phyloP scores from a whole-genome alignment of 2,888 invertebrate species.

The Platypus cylindrus region DNA sequence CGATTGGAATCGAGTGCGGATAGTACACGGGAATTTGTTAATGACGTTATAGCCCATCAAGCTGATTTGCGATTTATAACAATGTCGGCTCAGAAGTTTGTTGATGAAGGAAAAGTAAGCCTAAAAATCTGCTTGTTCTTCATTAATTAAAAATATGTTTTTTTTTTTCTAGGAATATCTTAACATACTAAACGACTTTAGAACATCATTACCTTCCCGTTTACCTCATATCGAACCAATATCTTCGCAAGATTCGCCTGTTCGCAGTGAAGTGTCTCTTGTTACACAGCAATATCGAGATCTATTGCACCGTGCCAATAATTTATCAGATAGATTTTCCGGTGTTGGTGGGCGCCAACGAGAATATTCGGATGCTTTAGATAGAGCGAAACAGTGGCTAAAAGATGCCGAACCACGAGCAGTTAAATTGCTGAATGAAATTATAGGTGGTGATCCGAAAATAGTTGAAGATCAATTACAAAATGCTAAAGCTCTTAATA shows the following conservation, averaged over 20 bases:
- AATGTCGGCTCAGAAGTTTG: conserved; percentile 91
- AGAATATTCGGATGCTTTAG: conserved; percentile 72
- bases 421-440: conserved; percentile 63
- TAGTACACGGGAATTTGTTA: conserved; percentile 76
- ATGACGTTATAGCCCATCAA: conserved; percentile 90
- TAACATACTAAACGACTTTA: conserved; percentile 71
- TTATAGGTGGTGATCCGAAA: conserved; percentile 75
- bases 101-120: conserved; percentile 80
- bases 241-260: conserved; percentile 56
- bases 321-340: conserved; percentile 68
- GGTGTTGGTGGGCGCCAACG: conserved; percentile 65
- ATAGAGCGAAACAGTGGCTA: conserved; percentile 68
- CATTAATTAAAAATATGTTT: background rate
- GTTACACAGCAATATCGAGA: conserved; percentile 73
- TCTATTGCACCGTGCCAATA: conserved; percentile 67
- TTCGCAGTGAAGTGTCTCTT: conserved; percentile 65
- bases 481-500: conserved; percentile 70
- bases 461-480: conserved; percentile 78
- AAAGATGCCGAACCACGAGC: conserved; percentile 66
- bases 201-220: conserved; percentile 71
- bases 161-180: conserved; percentile 54
- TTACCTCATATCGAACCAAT: conserved; percentile 64
- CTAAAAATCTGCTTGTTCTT: background rate
- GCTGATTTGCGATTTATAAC: conserved; percentile 91
- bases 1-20: conserved; percentile 59